These are phyloP conservation scores for Drosophila ananassae DNA, from an alignment of 1,140 invertebrate genomes.

Conservation along the genomic window DNA sequence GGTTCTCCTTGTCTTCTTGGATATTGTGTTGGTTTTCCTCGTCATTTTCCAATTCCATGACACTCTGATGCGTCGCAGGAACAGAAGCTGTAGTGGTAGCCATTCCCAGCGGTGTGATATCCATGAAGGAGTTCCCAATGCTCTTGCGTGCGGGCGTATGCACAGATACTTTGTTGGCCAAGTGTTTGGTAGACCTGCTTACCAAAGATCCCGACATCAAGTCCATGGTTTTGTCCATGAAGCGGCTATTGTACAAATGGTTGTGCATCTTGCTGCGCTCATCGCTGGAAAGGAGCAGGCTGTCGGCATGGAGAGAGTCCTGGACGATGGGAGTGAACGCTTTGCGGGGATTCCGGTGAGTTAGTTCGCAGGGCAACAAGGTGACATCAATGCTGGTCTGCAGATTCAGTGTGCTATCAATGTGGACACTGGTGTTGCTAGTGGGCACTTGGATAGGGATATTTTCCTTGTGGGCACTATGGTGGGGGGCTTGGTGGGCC, in stretches of 20 bases:
- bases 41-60: conserved; percentile 13
- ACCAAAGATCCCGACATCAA: conserved; percentile 38
- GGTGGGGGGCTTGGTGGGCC: background rate
- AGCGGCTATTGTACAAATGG: conserved; percentile 2
- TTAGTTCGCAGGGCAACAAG: conserved; percentile 48
- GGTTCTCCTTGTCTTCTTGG: conserved; percentile 11
- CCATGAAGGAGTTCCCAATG: conserved; percentile 35
- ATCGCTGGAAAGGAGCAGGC: conserved; percentile 19
- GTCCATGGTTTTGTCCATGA: conserved; percentile 58
- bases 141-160: background rate
- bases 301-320: conserved; percentile 14
- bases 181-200: background rate
- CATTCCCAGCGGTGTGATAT: conserved; percentile 31
- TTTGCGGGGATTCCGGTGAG: background rate
- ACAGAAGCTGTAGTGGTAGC: background rate
- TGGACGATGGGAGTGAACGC: background rate
- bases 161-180: background rate
- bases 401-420: conserved; percentile 40
- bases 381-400: conserved; percentile 63
- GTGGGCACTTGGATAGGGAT: background rate
- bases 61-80: background rate
- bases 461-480: conserved; percentile 52
- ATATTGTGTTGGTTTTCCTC: background rate
- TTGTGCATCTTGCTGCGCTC: conserved; percentile 38
- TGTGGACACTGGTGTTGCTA: conserved; percentile 18